Evolutionary conservation across 2,888 invertebrate genomes (phyloP).

Genomic region (Teleogryllus oceanicus): DNA sequence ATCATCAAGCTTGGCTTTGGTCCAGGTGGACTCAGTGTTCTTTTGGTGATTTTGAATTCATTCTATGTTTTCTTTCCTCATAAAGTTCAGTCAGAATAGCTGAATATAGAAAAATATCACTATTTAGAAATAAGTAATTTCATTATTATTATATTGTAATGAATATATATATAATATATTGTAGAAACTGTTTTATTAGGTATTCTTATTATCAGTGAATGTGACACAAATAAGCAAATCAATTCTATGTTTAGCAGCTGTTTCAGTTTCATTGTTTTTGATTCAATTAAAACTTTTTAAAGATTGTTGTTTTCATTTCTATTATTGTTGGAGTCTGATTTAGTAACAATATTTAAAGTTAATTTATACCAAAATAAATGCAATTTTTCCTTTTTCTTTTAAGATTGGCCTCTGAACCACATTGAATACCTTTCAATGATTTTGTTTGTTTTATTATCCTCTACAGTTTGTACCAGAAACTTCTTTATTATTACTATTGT

Average conservation of each 20-base stretch:
- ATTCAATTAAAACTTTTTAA: neutral
- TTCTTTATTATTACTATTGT: no score
- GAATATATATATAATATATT: no score
- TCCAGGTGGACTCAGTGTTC: neutral
- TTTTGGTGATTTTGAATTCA: neutral
- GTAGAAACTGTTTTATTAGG: no score
- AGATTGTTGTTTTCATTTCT: neutral
- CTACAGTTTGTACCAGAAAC: no score
- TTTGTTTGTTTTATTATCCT: no score
- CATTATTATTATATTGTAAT: no score
- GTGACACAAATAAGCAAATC: neutral
- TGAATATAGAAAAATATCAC: neutral
- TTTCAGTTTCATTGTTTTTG: neutral
- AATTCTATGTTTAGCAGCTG: neutral
- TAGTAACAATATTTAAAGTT: neutral
- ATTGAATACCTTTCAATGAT: no score
- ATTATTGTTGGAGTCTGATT: neutral
- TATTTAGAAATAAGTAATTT: no score
- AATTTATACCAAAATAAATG: no score
- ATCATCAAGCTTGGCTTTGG: neutral
- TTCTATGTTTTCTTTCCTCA: neutral
- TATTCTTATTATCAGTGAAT: neutral
- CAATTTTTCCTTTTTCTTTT: no score
- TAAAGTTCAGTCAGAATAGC: neutral
- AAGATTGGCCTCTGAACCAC: no score